Evolutionary conservation across 1,140 invertebrate species (phyloP).

Genomic region (Condylostylus longicornis): DNA sequence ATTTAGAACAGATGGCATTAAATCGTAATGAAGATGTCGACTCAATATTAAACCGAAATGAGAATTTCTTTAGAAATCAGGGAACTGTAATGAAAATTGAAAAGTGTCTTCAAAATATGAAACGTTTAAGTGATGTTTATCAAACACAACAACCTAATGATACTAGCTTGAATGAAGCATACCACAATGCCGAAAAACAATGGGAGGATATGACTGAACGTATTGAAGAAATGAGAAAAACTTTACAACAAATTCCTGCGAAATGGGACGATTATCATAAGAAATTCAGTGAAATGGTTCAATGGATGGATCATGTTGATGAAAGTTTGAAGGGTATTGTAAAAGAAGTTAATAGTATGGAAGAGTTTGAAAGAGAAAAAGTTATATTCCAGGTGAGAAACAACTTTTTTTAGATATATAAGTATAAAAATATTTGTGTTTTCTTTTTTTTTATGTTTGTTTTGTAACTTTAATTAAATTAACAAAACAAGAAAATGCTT

Average conservation of each 20-base stretch:
- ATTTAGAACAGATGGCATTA: conserved; percentile 67
- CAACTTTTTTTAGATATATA: not conserved
- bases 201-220: conserved; percentile 57
- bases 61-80: conserved; percentile 55
- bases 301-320: conserved; percentile 84
- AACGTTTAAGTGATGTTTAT: conserved; percentile 49
- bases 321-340: conserved; percentile 64
- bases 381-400: conserved; percentile 69
- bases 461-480: too few species aligned
- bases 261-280: conserved; percentile 75
- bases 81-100: conserved; percentile 54
- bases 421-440: too few species aligned
- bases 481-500: too few species aligned
- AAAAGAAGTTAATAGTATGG: conserved; percentile 63
- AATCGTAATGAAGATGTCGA: conserved; percentile 72
- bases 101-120: conserved; percentile 57
- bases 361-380: conserved; percentile 80
- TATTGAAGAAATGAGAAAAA: conserved; percentile 54
- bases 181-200: conserved; percentile 49
- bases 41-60: conserved; percentile 58
- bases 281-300: conserved; percentile 69
- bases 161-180: conserved; percentile 43
- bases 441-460: too few species aligned
- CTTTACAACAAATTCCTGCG: conserved; percentile 73
- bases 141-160: conserved; percentile 49